Evolutionary conservation across 1,140 invertebrate genomes (phyloP).

Genomic region (Hylaeus volcanicus): DNA sequence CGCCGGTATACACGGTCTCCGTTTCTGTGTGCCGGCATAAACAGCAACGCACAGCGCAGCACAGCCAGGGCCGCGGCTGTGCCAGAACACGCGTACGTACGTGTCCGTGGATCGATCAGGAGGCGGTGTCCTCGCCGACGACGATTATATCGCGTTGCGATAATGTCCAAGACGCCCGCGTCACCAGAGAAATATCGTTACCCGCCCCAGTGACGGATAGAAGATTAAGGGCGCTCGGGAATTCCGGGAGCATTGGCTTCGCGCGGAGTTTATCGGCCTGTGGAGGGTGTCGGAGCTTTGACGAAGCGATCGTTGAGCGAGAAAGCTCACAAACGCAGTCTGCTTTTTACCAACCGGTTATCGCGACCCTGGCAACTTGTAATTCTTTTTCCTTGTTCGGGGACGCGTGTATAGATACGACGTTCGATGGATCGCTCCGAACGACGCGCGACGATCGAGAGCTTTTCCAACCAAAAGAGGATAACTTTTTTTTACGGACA

Average conservation of each 20-base stretch:
- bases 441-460: too few relatives aligned
- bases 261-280: not conserved
- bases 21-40: constrained; percentile 14
- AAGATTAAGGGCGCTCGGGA: constrained; percentile 17
- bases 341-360: not conserved
- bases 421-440: too few relatives aligned
- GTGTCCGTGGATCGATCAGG: constrained; percentile 32
- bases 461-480: too few relatives aligned
- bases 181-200: constrained; percentile 37
- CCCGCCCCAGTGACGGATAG: not conserved
- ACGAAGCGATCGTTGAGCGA: too few relatives aligned
- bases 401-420: too few relatives aligned
- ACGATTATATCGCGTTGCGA: constrained; percentile 44
- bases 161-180: constrained; percentile 43
- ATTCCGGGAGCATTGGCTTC: not conserved
- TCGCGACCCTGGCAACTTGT: not conserved
- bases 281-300: too few relatives aligned
- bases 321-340: not conserved
- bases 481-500: too few relatives aligned
- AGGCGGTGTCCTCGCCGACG: constrained; percentile 7
- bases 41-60: not conserved
- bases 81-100: not conserved
- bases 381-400: not conserved
- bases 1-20: constrained; percentile 56
- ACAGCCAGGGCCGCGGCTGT: not conserved